Evolutionary conservation across 2,797 vertebrate species (phyloP).

Genomic region (Corythornis leucogaster): DNA sequence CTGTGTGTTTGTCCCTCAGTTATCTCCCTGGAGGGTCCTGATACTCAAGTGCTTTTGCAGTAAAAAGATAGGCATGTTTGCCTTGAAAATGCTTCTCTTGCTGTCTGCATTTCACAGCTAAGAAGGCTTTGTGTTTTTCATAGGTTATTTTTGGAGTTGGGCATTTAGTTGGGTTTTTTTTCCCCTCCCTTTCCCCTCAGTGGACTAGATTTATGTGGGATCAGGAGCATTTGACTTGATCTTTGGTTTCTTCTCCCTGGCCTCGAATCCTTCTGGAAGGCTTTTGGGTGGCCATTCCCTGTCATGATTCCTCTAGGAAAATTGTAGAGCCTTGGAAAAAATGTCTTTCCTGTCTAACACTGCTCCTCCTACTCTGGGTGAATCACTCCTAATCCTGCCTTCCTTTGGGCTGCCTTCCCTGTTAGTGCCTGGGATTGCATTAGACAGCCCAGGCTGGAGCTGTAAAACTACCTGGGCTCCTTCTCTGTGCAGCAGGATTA

Average conservation of each 20-base stretch:
- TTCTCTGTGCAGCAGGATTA: background rate
- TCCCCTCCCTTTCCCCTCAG: fast-evolving
- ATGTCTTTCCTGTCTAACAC: background rate
- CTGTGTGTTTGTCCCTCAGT: fast-evolving
- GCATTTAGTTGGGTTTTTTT: background rate
- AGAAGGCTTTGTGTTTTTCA: fast-evolving
- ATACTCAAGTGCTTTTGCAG: background rate
- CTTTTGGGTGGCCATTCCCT: background rate
- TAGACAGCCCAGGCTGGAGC: slow-evolving; percentile 15
- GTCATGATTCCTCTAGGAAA: background rate
- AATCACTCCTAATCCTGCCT: background rate
- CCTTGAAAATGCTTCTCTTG: background rate
- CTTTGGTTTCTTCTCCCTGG: background rate
- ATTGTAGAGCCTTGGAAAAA: background rate
- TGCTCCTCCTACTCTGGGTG: slow-evolving; percentile 12
- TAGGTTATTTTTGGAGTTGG: background rate
- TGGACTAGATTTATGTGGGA: too few species aligned
- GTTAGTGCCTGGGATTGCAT: slow-evolving; percentile 11
- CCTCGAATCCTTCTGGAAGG: background rate
- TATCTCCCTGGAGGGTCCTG: background rate
- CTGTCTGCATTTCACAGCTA: background rate
- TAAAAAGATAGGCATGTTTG: fast-evolving
- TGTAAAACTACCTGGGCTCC: background rate
- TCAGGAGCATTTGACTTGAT: background rate
- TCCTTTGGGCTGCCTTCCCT: slow-evolving; percentile 20